Evolutionary conservation across 2,888 invertebrate genomes (phyloP).

Genomic region (Nephrocerus scutellatus): DNA sequence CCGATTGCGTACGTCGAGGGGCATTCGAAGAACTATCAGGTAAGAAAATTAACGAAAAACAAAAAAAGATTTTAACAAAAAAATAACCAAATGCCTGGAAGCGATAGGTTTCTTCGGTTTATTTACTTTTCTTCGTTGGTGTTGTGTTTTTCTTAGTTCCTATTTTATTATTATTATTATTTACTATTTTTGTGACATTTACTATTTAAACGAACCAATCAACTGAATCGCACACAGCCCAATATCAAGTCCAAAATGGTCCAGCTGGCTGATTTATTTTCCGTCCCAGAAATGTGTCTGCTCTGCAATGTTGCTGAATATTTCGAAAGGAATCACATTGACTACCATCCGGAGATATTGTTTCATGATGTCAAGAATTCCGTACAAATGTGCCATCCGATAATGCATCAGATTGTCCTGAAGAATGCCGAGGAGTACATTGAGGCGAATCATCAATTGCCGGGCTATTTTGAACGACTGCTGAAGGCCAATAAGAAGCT

Average conservation of each 20-base stretch:
- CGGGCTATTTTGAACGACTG: conserved; percentile 68
- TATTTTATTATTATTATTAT: conserved; percentile 9
- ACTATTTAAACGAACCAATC: neutral
- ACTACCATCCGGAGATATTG: conserved; percentile 91
- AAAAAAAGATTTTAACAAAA: neutral
- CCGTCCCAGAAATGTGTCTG: conserved; percentile 92
- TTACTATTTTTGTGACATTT: conserved; percentile 7
- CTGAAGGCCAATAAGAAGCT: conserved; percentile 72
- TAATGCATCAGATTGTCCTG: conserved; percentile 85
- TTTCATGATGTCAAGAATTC: conserved; percentile 91
- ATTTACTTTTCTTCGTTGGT: neutral
- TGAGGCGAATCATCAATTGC: conserved; percentile 65
- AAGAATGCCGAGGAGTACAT: conserved; percentile 74
- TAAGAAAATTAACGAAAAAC: too few species aligned
- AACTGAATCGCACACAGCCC: conserved; percentile 23
- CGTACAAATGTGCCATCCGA: conserved; percentile 77
- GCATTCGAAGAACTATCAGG: conserved; percentile 63
- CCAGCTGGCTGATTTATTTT: conserved; percentile 92
- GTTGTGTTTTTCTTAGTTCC: conserved; percentile 26
- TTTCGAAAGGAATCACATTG: conserved; percentile 80
- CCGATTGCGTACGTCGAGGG: conserved; percentile 84
- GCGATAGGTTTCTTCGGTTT: too few species aligned
- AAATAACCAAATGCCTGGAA: too few species aligned
- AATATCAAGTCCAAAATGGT: conserved; percentile 65
- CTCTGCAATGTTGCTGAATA: conserved; percentile 91